Evolutionary conservation across 2,797 vertebrate species (phyloP).

Genomic region (Gambusia yucatana): DNA sequence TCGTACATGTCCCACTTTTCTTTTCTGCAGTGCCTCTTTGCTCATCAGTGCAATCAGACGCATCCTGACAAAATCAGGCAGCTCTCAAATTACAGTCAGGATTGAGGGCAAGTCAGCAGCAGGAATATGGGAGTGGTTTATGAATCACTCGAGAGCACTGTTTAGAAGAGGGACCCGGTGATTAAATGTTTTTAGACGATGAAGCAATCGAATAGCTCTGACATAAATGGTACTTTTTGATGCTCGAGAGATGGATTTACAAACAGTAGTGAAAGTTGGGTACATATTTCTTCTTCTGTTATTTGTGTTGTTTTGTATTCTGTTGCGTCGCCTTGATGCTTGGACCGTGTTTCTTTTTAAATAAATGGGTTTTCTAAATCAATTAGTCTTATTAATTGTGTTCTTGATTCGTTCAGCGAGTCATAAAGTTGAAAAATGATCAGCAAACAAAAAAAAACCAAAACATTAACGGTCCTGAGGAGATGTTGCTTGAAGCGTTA

Average conservation of each 20-base stretch:
- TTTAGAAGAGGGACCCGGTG: constrained; percentile 34
- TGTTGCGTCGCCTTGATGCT: not conserved
- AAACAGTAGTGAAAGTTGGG: not conserved
- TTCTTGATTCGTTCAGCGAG: not conserved
- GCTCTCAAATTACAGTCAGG: constrained; percentile 67
- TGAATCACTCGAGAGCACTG: constrained; percentile 35
- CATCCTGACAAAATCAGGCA: constrained; percentile 68
- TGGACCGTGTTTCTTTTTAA: not conserved
- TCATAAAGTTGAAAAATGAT: not conserved
- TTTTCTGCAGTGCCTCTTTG: constrained; percentile 54
- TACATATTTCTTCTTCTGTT: not conserved
- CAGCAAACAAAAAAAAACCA: not conserved
- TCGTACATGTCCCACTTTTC: constrained; percentile 60
- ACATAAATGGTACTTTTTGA: constrained; percentile 13
- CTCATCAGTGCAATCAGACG: constrained; percentile 71
- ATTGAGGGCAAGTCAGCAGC: constrained; percentile 56
- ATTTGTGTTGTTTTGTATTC: not conserved
- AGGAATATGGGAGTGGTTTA: constrained; percentile 44
- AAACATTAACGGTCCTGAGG: not conserved
- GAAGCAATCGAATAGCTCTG: constrained; percentile 16
- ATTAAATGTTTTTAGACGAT: constrained; percentile 34
- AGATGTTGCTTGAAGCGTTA: not conserved
- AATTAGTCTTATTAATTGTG: constrained; percentile 1
- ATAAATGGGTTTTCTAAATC: not conserved
- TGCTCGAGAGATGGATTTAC: constrained; percentile 8